phyloP scores from a whole-genome alignment of 2,797 vertebrate species.

The Acipenser oxyrinchus region DNA sequence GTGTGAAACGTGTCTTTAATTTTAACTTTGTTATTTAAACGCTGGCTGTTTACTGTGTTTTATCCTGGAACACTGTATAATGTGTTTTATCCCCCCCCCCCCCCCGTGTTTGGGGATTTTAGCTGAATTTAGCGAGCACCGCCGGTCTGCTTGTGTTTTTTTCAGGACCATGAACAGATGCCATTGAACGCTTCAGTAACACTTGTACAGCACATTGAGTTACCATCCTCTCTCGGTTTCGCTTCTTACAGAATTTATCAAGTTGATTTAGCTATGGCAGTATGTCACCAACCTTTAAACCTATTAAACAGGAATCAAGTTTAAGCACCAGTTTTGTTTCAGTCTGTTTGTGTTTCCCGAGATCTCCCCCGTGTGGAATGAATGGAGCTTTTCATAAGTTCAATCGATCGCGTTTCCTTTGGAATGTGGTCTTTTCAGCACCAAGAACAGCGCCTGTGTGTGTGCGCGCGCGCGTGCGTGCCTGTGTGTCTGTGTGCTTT shows the following conservation, averaged over 20 bases:
- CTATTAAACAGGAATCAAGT: not conserved
- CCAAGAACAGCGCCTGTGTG: conserved; percentile 49
- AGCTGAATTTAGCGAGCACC: too few relatives aligned
- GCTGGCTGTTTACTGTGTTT: too few relatives aligned
- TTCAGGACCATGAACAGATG: conserved; percentile 79
- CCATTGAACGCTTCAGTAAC: conserved; percentile 39
- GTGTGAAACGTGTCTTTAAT: conserved; percentile 30
- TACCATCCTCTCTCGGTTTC: conserved; percentile 3
- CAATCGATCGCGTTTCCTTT: conserved; percentile 46
- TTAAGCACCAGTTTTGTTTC: too few relatives aligned
- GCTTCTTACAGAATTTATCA: conserved; percentile 11
- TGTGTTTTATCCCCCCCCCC: too few relatives aligned
- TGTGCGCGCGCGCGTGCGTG: too few relatives aligned
- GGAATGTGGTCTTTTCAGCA: conserved; percentile 62
- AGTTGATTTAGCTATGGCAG: conserved; percentile 18
- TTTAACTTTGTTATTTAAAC: conserved; percentile 12
- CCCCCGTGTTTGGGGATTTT: too few relatives aligned
- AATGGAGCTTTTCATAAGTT: conserved; percentile 22
- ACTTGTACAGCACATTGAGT: conserved; percentile 7
- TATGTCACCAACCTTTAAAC: conserved; percentile 1
- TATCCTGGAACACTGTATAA: too few relatives aligned
- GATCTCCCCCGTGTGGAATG: not conserved
- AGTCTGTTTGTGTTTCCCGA: too few relatives aligned
- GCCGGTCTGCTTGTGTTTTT: conserved; percentile 35
- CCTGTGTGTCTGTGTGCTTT: conserved; percentile 4